Evolutionary conservation across 2,888 invertebrate species (phyloP).

Genomic region (Sarcophaga caerulescens): DNA sequence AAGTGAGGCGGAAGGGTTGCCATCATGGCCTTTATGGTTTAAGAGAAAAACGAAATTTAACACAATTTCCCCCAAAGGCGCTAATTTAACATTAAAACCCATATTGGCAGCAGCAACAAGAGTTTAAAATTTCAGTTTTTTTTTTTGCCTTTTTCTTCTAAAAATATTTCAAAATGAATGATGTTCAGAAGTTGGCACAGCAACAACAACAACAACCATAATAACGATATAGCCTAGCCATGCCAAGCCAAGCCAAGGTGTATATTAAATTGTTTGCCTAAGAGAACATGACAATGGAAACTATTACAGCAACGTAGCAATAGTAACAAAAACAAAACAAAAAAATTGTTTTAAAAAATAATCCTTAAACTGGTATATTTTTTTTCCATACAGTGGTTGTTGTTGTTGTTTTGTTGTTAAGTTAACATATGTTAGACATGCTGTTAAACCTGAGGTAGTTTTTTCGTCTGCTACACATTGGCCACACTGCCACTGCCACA

Average conservation of each 20-base stretch:
- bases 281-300: slow-evolving; percentile 18
- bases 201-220: neutral
- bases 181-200: neutral
- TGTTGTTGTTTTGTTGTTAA: slow-evolving; percentile 33
- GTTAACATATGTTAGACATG: slow-evolving; percentile 66
- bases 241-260: slow-evolving; percentile 17
- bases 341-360: neutral
- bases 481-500: neutral
- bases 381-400: slow-evolving; percentile 1
- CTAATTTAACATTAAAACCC: slow-evolving; percentile 33
- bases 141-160: too few species aligned
- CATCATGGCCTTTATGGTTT: slow-evolving; percentile 21
- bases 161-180: too few species aligned
- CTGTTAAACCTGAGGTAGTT: slow-evolving; percentile 54
- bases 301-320: slow-evolving; percentile 50
- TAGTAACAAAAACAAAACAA: neutral
- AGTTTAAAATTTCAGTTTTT: neutral
- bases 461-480: slow-evolving; percentile 18
- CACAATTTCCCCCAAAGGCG: slow-evolving; percentile 9
- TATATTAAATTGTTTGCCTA: slow-evolving; percentile 56
- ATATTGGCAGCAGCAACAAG: slow-evolving; percentile 6
- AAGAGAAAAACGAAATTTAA: slow-evolving; percentile 28
- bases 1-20: neutral
- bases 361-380: neutral
- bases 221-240: neutral